Evolutionary conservation across 1,140 invertebrate species (phyloP).

Genomic region (Drosophila kikkawai): DNA sequence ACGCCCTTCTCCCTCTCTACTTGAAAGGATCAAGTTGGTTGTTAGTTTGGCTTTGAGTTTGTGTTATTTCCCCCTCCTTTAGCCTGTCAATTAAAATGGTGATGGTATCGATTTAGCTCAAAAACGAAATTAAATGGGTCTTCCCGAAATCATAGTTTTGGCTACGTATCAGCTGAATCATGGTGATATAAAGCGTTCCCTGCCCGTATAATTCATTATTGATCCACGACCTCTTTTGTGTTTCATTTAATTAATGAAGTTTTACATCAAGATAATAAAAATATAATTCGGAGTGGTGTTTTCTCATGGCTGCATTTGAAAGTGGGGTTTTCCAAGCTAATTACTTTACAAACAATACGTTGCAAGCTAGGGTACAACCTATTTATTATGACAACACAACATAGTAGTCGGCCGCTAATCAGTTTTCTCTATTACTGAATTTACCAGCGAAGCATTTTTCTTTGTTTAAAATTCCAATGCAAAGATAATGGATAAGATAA

Average conservation of each 20-base stretch:
- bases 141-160: slow-evolving; percentile 5
- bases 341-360: slow-evolving; percentile 11
- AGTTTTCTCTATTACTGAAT: background rate
- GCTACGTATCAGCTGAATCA: slow-evolving; percentile 18
- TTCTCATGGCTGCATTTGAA: slow-evolving; percentile 7
- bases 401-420: background rate
- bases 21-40: slow-evolving; percentile 3
- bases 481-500: slow-evolving; percentile 19
- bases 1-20: background rate
- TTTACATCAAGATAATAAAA: slow-evolving; percentile 17
- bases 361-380: background rate
- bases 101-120: slow-evolving; percentile 30
- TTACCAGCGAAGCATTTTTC: background rate
- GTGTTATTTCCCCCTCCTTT: slow-evolving; percentile 11
- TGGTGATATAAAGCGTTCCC: background rate
- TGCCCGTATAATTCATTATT: slow-evolving; percentile 18
- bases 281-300: background rate
- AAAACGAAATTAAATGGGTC: slow-evolving; percentile 9
- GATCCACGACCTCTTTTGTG: slow-evolving; percentile 25
- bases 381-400: slow-evolving; percentile 1
- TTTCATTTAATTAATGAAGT: slow-evolving; percentile 33
- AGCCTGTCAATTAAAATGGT: slow-evolving; percentile 25
- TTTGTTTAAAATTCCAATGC: background rate
- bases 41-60: slow-evolving; percentile 3
- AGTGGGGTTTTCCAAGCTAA: slow-evolving; percentile 2